phyloP scores from a whole-genome alignment of 2,113 vertebrate genomes.

The Galbula dea region DNA sequence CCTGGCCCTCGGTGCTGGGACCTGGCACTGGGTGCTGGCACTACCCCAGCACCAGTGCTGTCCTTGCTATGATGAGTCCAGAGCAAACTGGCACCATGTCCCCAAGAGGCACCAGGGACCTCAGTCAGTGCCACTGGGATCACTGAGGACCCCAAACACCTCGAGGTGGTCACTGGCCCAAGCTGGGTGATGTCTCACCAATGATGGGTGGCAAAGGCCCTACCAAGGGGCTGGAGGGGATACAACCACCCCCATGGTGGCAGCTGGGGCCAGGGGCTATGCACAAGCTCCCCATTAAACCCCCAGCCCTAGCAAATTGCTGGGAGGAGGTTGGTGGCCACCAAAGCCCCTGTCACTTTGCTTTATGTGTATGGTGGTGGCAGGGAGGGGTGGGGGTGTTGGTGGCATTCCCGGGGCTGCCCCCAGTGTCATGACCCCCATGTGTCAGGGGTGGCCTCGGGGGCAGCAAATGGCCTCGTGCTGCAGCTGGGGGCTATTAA shows the following conservation, averaged over 20 bases:
- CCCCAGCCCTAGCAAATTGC: slow-evolving; percentile 75
- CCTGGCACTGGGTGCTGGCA: background rate
- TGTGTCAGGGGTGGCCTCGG: slow-evolving; percentile 5
- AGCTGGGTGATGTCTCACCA: background rate
- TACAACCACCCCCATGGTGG: background rate
- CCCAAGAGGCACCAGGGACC: background rate
- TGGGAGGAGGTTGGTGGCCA: slow-evolving; percentile 64
- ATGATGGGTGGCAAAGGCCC: background rate
- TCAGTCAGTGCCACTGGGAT: background rate
- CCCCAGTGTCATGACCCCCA: slow-evolving; percentile 30
- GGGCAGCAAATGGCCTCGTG: slow-evolving; percentile 22
- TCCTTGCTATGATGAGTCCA: background rate
- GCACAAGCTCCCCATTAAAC: too few relatives aligned
- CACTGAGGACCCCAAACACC: background rate
- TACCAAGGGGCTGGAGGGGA: background rate
- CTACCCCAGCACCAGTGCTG: background rate
- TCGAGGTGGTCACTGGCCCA: background rate
- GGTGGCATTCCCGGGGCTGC: background rate
- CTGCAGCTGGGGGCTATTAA: slow-evolving; percentile 64
- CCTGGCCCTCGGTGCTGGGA: background rate
- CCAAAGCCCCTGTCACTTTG: slow-evolving; percentile 19
- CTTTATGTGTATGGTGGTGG: background rate
- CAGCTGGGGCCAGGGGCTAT: background rate
- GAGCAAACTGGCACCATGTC: background rate
- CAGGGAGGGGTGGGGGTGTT: background rate